phyloP scores from a whole-genome alignment of 2,797 vertebrate species.

The Notamacropus eugenii region DNA sequence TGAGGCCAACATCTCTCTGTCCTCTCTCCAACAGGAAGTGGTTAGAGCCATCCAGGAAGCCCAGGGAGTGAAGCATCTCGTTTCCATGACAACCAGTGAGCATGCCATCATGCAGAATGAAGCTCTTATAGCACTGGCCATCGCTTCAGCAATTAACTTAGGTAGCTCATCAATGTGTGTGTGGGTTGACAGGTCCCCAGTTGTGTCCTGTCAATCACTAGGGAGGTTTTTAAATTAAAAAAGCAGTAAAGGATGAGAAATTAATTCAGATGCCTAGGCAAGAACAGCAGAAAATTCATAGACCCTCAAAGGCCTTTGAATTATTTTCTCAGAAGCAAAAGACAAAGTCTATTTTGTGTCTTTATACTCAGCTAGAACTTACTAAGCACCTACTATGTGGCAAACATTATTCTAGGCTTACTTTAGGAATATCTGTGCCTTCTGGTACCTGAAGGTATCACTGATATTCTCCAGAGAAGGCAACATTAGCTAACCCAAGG shows the following conservation, averaged over 20 bases:
- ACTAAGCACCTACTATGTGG: not conserved
- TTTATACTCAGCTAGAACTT: not conserved
- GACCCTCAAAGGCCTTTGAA: not conserved
- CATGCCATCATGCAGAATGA: constrained; percentile 93
- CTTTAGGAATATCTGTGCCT: not conserved
- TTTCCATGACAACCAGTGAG: constrained; percentile 92
- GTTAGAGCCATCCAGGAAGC: constrained; percentile 89
- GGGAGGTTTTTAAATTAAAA: not conserved
- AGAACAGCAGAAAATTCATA: not conserved
- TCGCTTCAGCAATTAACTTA: constrained; percentile 90
- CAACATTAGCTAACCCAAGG: not conserved
- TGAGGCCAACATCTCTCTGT: constrained; percentile 2
- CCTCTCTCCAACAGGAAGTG: constrained; percentile 87
- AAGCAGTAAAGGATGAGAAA: not conserved
- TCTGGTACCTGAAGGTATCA: not conserved
- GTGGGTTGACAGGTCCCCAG: not conserved
- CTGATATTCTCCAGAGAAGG: not conserved
- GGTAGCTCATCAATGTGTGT: constrained; percentile 80
- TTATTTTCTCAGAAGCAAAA: not conserved
- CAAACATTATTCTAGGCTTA: not conserved
- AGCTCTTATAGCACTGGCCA: constrained; percentile 91
- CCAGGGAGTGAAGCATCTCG: constrained; percentile 90
- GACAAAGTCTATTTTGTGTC: not conserved
- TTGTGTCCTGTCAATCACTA: not conserved
- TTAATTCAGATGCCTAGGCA: not conserved